Percentiles rank a stretch among this genome's conserved stretches.
Evolutionary conservation across 1,140 invertebrate genomes (phyloP).

Genomic region (Medauroidea extradentata): DNA sequence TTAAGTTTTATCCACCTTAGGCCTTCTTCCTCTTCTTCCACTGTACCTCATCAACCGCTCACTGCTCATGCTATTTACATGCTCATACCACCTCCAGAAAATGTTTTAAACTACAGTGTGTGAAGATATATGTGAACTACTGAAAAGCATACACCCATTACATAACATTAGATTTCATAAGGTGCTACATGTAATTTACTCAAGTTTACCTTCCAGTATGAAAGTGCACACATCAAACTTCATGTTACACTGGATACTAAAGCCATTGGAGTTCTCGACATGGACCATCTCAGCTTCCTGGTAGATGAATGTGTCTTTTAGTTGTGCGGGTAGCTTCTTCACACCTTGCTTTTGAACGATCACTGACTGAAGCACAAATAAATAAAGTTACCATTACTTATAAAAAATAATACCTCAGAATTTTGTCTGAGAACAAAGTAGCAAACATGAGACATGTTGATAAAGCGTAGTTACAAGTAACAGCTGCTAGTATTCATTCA

Average conservation of each 20-base stretch:
- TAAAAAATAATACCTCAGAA: too few species aligned
- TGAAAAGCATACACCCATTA: not conserved
- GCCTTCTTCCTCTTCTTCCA: too few species aligned
- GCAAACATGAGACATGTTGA: too few species aligned
- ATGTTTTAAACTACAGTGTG: too few species aligned
- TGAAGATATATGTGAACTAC: not conserved
- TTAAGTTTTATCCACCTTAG: too few species aligned
- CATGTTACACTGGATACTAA: conserved; percentile 58
- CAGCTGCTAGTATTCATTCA: too few species aligned
- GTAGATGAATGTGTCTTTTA: conserved; percentile 52
- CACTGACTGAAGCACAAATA: not conserved
- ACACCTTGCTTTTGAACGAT: not conserved
- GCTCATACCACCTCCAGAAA: too few species aligned
- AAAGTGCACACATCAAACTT: conserved; percentile 50
- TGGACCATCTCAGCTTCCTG: conserved; percentile 54
- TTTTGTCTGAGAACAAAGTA: too few species aligned
- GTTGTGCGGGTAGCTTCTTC: conserved; percentile 41
- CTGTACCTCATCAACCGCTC: too few species aligned
- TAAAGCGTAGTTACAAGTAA: too few species aligned
- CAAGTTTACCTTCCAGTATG: conserved; percentile 39
- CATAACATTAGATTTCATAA: too few species aligned
- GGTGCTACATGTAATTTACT: not conserved
- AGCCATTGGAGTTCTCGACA: conserved; percentile 50
- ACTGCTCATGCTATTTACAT: too few species aligned
- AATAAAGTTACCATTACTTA: not conserved